Evolutionary conservation across 2,113 vertebrate species (phyloP).

Genomic region (Amazona vittata): DNA sequence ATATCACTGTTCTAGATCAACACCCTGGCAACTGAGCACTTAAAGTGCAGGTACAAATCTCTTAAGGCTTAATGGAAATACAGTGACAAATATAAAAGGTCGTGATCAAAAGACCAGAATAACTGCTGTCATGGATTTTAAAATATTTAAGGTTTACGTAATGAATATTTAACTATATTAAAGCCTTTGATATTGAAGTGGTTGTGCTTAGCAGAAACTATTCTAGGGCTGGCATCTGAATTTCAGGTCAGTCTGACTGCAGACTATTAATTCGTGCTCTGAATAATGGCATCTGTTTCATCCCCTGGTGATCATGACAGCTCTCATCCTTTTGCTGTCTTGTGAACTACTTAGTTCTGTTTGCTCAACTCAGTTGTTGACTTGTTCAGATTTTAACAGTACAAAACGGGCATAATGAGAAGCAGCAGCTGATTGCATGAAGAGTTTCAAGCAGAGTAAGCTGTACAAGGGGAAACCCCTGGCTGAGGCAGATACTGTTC

Average conservation of each 20-base stretch:
- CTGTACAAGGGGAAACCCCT: not conserved
- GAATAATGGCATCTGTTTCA: not conserved
- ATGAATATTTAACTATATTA: not conserved
- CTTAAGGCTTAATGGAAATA: not conserved
- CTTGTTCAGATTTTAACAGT: not conserved
- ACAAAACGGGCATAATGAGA: not conserved
- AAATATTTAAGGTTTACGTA: conserved; percentile 19
- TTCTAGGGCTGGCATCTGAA: not conserved
- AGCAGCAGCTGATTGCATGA: not conserved
- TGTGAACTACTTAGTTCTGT: not conserved
- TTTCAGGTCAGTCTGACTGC: not conserved
- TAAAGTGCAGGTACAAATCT: not conserved
- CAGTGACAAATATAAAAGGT: not conserved
- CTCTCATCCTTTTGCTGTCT: not conserved
- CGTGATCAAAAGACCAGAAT: not conserved
- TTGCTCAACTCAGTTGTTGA: not conserved
- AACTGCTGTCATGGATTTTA: not conserved
- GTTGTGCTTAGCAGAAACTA: not conserved
- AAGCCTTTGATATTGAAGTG: not conserved
- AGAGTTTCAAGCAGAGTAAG: not conserved
- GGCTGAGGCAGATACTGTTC: not conserved
- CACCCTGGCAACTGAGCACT: not conserved
- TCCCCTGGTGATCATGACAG: not conserved
- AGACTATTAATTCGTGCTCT: not conserved
- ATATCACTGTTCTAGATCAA: not conserved